phyloP scores from a whole-genome alignment of 1,140 invertebrate species.

The Magallana ariakensis region DNA sequence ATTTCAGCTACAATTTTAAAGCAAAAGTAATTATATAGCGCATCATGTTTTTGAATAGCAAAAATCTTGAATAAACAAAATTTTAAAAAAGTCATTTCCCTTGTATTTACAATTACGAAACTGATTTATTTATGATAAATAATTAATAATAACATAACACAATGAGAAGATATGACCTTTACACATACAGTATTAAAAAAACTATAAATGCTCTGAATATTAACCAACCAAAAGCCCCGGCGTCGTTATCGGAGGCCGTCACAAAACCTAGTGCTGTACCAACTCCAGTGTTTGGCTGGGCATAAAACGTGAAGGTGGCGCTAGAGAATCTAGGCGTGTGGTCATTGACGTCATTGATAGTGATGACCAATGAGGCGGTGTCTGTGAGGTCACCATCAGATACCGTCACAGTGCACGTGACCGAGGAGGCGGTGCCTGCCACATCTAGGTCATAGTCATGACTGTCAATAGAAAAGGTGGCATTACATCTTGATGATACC shows the following conservation, averaged over 20 bases:
- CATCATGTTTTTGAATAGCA: too few relatives aligned
- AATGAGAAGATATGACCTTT: too few relatives aligned
- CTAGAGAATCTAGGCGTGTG: conserved; percentile 34
- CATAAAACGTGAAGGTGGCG: conserved; percentile 28
- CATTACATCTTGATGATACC: too few relatives aligned
- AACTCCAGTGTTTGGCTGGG: background rate
- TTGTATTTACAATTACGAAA: too few relatives aligned
- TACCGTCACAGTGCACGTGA: conserved; percentile 30
- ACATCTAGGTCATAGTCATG: conserved; percentile 47
- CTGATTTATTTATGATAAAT: too few relatives aligned
- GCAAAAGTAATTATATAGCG: too few relatives aligned
- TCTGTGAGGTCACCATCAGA: conserved; percentile 42
- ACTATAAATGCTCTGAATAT: too few relatives aligned
- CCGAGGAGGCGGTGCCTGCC: background rate
- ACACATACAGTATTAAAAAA: too few relatives aligned
- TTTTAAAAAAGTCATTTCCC: too few relatives aligned
- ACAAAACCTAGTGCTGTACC: conserved; percentile 33
- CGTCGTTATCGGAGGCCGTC: conserved; percentile 28
- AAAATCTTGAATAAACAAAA: too few relatives aligned
- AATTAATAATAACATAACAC: too few relatives aligned
- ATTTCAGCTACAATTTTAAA: too few relatives aligned
- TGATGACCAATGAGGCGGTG: conserved; percentile 37
- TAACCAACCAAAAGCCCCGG: conserved; percentile 31
- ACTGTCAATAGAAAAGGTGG: background rate
- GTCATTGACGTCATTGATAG: conserved; percentile 46